Evolutionary conservation across 35 echinoderm and acorn worm species (phyloP), one percentile per base, ranked within the genome.

Genomic region (Apostichopus parvimensis): DNA sequence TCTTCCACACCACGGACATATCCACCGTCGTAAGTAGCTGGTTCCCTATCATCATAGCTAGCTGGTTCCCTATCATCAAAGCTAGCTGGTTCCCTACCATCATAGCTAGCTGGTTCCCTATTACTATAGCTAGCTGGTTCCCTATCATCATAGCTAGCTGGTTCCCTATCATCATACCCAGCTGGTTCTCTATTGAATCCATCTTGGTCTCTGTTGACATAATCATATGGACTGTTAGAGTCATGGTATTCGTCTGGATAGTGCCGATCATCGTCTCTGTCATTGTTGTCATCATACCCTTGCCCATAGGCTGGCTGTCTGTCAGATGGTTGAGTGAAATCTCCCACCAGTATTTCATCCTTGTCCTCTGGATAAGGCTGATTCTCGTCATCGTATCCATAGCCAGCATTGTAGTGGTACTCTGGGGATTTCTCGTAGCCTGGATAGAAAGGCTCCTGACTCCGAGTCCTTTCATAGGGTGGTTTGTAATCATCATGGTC

Each of bases 271-370:
- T 1, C 52, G 14, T n/a, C 12, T 4, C 14, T 17, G 5, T 59
- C 81, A 88, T 72, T 88, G 64, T 88, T 54, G 54, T 88, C 86
- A 72, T 28, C 34, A 28, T 88, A 72, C 25, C 86, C 86, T 28
- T 88, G 61, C 9, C 86, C 86, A 73, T 88, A 88, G 20, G 86
- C 61, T 53, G 86, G 86, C 61, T 88, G 86, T 6, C 86, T n/a
- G 53, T 88, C 62, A 17, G 62, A 13, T 1, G 86, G 86, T 64
- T 88, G 86, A 4, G 86, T 88, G 86, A 88, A 88, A 54, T 88
- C 86, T 14, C 86, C 86, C 22, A 88, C 86, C 6, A 65, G 57
- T 23, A 72, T 64, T 12, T 73, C 61, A 73, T 73, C 52, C 14
- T 57, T 57, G 79, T 82, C 21, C 25, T 54, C 20, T 73, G 58